Conservation (phyloP, 2,888 invertebrate genomes). For the Siphonodentalium dalli region DNA sequence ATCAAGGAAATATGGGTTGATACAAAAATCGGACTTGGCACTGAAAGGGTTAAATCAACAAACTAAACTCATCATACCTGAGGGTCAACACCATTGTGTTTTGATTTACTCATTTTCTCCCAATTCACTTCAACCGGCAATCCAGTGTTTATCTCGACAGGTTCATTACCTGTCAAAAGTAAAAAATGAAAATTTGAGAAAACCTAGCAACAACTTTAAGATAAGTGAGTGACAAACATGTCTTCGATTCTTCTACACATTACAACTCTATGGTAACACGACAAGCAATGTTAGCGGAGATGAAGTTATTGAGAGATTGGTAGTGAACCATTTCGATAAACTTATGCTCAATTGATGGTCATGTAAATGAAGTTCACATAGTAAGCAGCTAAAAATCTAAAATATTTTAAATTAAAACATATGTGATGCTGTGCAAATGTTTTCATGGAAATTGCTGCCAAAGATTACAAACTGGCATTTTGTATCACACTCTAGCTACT, state of each 20-base stretch:
- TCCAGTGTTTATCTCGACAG: slow-evolving; percentile 71
- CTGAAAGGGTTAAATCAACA: too few relatives aligned
- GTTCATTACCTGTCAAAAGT: slow-evolving; percentile 65
- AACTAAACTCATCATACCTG: slow-evolving; percentile 51
- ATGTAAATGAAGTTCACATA: too few relatives aligned
- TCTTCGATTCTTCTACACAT: background rate
- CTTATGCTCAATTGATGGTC: too few relatives aligned
- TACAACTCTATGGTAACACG: background rate
- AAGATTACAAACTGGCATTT: too few relatives aligned
- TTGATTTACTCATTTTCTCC: slow-evolving; percentile 99
- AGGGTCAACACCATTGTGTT: slow-evolving; percentile 95
- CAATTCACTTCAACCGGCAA: slow-evolving; percentile 77
- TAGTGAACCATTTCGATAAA: too few relatives aligned
- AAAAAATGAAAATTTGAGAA: background rate
- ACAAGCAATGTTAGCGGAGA: background rate
- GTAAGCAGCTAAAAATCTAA: too few relatives aligned
- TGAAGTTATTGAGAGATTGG: background rate
- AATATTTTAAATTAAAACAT: too few relatives aligned
- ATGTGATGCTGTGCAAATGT: too few relatives aligned
- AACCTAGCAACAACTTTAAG: background rate
- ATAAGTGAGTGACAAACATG: background rate
- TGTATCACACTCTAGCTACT: too few relatives aligned
- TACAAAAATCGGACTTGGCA: too few relatives aligned
- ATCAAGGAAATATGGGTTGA: too few relatives aligned
- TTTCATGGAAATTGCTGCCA: too few relatives aligned